A percentile compares a stretch with the other conserved stretches of the same genome.
Conservation (phyloP, 2,113 vertebrate species). For the Lamprologus tigripictilis region DNA sequence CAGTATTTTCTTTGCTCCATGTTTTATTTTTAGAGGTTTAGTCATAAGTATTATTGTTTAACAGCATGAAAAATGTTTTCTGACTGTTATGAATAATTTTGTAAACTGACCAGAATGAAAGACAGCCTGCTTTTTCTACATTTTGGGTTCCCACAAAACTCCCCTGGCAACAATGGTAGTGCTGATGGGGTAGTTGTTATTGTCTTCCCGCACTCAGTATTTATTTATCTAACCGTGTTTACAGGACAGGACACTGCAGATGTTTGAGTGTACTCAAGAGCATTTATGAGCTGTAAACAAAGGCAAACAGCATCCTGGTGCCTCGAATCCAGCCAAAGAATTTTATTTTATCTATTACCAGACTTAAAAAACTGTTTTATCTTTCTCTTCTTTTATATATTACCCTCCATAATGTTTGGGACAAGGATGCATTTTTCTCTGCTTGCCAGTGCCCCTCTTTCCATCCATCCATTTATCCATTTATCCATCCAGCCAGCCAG, state of each 20-base stretch:
- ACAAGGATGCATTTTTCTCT: not conserved
- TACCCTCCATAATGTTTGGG: not conserved
- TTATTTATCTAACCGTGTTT: constrained; percentile 40
- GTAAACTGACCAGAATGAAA: not conserved
- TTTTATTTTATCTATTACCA: not conserved
- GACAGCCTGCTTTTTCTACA: not conserved
- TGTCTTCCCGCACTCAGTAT: not conserved
- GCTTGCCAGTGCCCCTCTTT: not conserved
- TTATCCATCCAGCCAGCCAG: not conserved
- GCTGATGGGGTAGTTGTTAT: not conserved
- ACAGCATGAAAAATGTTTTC: not conserved
- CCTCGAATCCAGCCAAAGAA: not conserved
- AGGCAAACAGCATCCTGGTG: not conserved
- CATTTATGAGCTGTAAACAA: not conserved
- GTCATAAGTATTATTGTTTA: not conserved
- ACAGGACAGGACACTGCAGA: not conserved
- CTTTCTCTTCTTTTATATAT: not conserved
- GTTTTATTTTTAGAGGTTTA: not conserved
- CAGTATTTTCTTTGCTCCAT: not conserved
- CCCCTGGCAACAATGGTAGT: not conserved
- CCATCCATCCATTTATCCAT: not conserved
- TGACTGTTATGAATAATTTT: not conserved
- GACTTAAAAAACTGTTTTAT: not conserved
- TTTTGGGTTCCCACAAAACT: constrained; percentile 48
- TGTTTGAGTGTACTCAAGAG: not conserved